These are phyloP conservation scores for Hypotaenidia philippensis DNA, from an alignment of 2,797 vertebrate species.

Conservation along the genomic window DNA sequence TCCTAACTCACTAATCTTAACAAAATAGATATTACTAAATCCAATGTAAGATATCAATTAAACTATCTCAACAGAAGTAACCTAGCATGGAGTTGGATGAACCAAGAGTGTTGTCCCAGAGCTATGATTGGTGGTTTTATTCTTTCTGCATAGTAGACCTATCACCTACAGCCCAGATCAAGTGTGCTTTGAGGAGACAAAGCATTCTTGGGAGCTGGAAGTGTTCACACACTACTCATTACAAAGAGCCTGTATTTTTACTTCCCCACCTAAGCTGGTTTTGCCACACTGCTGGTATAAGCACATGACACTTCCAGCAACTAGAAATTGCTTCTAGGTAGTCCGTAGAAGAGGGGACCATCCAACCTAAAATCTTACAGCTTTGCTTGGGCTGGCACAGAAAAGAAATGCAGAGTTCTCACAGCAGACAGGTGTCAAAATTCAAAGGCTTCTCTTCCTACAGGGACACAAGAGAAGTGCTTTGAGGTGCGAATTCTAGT, in stretches of 20 bases:
- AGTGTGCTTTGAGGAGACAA: not conserved
- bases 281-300: not conserved
- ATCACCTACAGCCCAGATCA: not conserved
- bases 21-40: not conserved
- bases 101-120: not conserved
- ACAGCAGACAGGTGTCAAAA: not conserved
- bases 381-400: not conserved
- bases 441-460: not conserved
- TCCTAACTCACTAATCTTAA: not conserved
- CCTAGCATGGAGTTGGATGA: no score
- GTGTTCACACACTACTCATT: no score
- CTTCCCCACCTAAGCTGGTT: not conserved
- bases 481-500: not conserved
- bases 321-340: no score
- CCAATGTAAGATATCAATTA: not conserved
- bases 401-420: not conserved
- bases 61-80: not conserved
- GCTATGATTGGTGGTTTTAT: not conserved
- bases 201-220: not conserved
- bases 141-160: not conserved
- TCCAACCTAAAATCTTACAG: not conserved
- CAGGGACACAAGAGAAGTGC: accelerated
- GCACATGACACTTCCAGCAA: not conserved
- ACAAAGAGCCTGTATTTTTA: not conserved
- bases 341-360: not conserved